Conservation (phyloP, 2,888 invertebrate species). For the Strigamia crassipes region DNA sequence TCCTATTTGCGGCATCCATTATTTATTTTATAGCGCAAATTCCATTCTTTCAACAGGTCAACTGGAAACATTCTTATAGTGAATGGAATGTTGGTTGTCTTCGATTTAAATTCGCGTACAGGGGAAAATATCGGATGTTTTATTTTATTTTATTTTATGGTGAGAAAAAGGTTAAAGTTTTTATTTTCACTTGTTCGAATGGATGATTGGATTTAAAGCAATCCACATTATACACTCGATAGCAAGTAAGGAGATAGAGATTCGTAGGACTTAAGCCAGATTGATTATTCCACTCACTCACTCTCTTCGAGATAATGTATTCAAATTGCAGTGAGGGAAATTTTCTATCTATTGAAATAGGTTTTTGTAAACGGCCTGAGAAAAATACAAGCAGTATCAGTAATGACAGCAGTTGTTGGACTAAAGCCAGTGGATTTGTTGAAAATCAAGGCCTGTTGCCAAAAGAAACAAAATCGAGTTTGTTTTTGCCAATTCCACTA, state of each 20-base stretch:
- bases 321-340: not conserved
- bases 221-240: slow-evolving; percentile 16
- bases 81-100: no score
- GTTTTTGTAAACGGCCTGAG: slow-evolving; percentile 15
- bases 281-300: slow-evolving; percentile 11
- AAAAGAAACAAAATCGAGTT: slow-evolving; percentile 17
- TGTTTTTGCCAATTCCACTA: slow-evolving; percentile 21
- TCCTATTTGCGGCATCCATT: no score
- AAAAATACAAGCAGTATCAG: slow-evolving; percentile 21
- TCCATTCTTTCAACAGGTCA: no score
- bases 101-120: no score
- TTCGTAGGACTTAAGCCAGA: not conserved
- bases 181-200: not conserved
- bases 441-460: slow-evolving; percentile 5
- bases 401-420: slow-evolving; percentile 21
- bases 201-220: not conserved
- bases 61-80: no score
- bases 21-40: no score
- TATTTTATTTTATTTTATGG: not conserved
- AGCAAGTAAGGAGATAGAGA: not conserved
- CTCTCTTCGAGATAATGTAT: slow-evolving; percentile 2
- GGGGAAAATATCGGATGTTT: no score
- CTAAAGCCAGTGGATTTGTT: slow-evolving; percentile 16
- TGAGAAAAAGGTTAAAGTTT: not conserved
- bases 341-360: slow-evolving; percentile 21